phyloP scores from a whole-genome alignment of 2,888 invertebrate genomes.

The Pachydiplax longipennis region DNA sequence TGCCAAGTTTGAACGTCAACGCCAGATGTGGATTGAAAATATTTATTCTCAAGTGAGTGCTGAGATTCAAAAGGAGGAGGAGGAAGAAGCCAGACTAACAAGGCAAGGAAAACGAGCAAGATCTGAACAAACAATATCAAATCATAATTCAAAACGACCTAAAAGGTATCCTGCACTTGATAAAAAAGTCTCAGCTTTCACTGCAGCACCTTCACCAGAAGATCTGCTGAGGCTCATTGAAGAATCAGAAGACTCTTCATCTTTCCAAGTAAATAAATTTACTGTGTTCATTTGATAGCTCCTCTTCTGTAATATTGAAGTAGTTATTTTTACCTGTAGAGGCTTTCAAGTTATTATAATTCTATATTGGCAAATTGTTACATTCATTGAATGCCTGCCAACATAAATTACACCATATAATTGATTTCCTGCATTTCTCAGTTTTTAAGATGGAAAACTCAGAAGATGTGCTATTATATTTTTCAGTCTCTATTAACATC shows the following conservation, averaged over 20 bases:
- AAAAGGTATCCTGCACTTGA: neutral
- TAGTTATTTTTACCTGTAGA: too few relatives aligned
- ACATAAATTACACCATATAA: neutral
- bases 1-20: conserved; percentile 61
- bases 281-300: too few relatives aligned
- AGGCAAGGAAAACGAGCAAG: conserved; percentile 35
- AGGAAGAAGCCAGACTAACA: conserved; percentile 46
- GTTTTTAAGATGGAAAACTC: too few relatives aligned
- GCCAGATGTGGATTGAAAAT: conserved; percentile 62
- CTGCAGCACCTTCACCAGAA: conserved; percentile 47
- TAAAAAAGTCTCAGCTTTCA: neutral
- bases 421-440: too few relatives aligned
- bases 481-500: conserved; percentile 62
- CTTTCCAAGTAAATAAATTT: conserved; percentile 48
- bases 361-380: neutral
- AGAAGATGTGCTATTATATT: conserved; percentile 48
- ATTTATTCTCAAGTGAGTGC: conserved; percentile 64
- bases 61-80: conserved; percentile 57
- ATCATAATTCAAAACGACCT: neutral
- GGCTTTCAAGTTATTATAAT: neutral
- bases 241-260: conserved; percentile 48
- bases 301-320: too few relatives aligned
- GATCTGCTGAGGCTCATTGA: conserved; percentile 50
- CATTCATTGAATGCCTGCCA: neutral
- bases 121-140: neutral